Conservation (phyloP, 2,888 invertebrate genomes). For the Scaptomyza cyrtandrae region DNA sequence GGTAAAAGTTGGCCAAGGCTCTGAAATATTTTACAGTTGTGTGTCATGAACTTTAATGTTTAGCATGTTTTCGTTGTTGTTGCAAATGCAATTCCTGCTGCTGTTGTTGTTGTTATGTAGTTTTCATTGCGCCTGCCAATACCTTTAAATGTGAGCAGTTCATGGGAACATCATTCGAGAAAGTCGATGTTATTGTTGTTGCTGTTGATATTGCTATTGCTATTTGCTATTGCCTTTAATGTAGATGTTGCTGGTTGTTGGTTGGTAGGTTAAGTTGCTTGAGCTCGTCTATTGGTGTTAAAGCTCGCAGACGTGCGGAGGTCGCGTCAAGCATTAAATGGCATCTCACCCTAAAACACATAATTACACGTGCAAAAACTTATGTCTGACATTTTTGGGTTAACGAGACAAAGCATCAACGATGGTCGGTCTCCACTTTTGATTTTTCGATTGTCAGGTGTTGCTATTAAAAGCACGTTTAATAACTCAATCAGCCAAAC, state of each 20-base stretch:
- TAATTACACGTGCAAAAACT: constrained; percentile 67
- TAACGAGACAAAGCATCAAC: constrained; percentile 63
- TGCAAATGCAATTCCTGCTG: constrained; percentile 27
- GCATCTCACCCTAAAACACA: constrained; percentile 36
- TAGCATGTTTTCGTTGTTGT: constrained; percentile 50
- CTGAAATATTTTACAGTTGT: constrained; percentile 77
- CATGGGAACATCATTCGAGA: constrained; percentile 72
- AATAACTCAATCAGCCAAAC: constrained; percentile 68
- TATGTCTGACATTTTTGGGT: constrained; percentile 70
- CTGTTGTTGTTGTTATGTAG: constrained; percentile 40
- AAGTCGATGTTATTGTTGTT: constrained; percentile 61
- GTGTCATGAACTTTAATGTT: constrained; percentile 78
- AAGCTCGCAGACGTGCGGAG: constrained; percentile 57
- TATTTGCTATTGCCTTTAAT: constrained; percentile 17
- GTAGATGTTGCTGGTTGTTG: constrained; percentile 31
- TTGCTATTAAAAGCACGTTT: constrained; percentile 68
- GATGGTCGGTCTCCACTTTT: constrained; percentile 7
- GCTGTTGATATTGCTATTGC: constrained; percentile 28
- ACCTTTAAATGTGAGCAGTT: constrained; percentile 76
- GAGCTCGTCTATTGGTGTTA: constrained; percentile 30
- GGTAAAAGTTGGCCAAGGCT: constrained; percentile 69
- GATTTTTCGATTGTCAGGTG: constrained; percentile 28
- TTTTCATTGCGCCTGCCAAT: constrained; percentile 64
- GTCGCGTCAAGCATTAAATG: constrained; percentile 53
- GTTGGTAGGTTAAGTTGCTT: neutral